These are phyloP conservation scores for Seriola rivoliana DNA, from an alignment of 2,113 vertebrate genomes.

Conservation along the genomic window DNA sequence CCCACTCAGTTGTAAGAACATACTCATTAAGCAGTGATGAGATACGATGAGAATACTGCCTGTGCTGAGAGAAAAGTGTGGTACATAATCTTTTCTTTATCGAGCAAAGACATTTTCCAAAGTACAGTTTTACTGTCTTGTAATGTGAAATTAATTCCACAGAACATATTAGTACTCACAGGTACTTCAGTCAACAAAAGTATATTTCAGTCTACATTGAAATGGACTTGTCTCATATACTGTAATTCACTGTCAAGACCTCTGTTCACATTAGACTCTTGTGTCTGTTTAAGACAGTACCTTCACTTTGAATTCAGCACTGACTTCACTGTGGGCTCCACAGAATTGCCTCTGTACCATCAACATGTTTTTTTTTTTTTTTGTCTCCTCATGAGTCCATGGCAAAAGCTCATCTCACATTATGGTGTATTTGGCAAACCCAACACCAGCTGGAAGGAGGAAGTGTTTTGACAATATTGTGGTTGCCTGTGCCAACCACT, in stretches of 20 bases:
- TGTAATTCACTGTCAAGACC: neutral
- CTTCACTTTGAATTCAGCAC: neutral
- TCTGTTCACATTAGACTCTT: neutral
- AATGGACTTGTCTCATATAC: neutral
- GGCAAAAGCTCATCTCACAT: neutral
- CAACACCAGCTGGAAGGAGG: neutral
- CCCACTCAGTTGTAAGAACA: slow-evolving; percentile 80
- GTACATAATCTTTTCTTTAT: neutral
- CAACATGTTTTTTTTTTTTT: neutral
- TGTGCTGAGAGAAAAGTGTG: neutral
- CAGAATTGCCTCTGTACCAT: neutral
- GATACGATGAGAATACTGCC: neutral
- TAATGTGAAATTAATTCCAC: too few species aligned
- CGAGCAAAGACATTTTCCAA: neutral
- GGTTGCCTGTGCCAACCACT: neutral
- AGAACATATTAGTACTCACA: neutral
- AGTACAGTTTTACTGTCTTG: neutral
- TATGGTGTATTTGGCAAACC: neutral
- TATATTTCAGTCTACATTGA: neutral
- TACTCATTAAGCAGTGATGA: neutral
- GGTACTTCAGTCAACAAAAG: neutral
- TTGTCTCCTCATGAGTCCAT: neutral
- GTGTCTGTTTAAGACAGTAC: neutral
- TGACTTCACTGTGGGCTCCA: too few species aligned
- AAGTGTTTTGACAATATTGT: neutral